Percentiles rank a stretch among this genome's conserved stretches.
These are phyloP conservation scores for Caenorhabditis inopinata DNA, from an alignment of 1,140 invertebrate genomes.

Conservation along the genomic window DNA sequence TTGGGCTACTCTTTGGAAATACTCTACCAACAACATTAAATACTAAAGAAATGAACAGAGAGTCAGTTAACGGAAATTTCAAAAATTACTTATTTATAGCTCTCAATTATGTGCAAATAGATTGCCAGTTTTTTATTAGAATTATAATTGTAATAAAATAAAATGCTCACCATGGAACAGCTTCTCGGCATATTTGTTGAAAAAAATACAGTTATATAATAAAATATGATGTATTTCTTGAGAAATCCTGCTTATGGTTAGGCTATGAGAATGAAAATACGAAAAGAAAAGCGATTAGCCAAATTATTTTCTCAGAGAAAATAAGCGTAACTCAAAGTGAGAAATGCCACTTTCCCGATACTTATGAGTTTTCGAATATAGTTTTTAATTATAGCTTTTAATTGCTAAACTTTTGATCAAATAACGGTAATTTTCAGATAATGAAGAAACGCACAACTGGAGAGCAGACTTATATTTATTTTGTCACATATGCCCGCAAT, in stretches of 20 bases:
- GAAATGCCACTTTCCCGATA: too few relatives aligned
- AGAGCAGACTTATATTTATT: not conserved
- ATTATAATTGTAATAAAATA: not conserved
- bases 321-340: too few relatives aligned
- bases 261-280: not conserved
- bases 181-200: not conserved
- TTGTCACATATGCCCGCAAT: conserved; percentile 3
- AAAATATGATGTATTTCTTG: too few relatives aligned
- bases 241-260: not conserved
- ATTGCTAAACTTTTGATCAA: too few relatives aligned
- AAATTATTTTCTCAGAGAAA: not conserved
- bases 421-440: not conserved
- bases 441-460: not conserved
- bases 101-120: not conserved
- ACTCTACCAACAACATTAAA: too few relatives aligned
- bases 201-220: too few relatives aligned
- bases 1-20: too few relatives aligned
- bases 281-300: not conserved
- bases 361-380: too few relatives aligned
- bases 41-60: too few relatives aligned
- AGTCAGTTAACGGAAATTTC: too few relatives aligned
- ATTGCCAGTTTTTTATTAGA: not conserved
- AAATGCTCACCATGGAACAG: not conserved
- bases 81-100: not conserved
- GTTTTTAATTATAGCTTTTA: too few relatives aligned